These are phyloP conservation scores for Orchesella flavescens DNA, from an alignment of 2,888 invertebrate genomes.

Conservation along the genomic window DNA sequence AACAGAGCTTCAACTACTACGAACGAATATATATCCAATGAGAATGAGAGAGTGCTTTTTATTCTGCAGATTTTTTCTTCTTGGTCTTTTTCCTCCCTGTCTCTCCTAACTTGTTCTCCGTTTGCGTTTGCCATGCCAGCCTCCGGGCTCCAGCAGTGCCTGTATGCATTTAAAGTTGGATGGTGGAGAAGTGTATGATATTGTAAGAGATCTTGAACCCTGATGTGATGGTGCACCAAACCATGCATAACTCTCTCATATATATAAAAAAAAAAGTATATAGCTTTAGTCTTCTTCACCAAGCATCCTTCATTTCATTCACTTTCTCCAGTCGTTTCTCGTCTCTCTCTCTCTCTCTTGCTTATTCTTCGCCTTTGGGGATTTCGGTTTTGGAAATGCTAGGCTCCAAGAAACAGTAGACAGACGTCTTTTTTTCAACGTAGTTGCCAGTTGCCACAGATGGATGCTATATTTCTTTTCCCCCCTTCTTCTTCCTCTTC, in stretches of 20 bases:
- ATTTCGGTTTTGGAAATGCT: constrained; percentile 11
- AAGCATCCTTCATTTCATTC: constrained; percentile 42
- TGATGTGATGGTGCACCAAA: constrained; percentile 22
- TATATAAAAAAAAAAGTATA: no score
- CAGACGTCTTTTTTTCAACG: constrained; percentile 14
- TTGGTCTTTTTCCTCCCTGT: neutral
- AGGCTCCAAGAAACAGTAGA: neutral
- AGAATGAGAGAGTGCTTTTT: neutral
- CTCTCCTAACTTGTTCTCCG: neutral
- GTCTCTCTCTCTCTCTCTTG: no score
- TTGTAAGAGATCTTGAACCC: constrained; percentile 42
- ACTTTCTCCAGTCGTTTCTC: neutral
- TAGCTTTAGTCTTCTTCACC: neutral
- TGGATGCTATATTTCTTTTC: no score
- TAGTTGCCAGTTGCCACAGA: no score
- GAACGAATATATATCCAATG: neutral
- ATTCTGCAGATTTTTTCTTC: constrained; percentile 23
- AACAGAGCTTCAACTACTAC: no score
- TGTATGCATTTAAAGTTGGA: neutral
- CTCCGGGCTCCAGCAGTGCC: neutral
- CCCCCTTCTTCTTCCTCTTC: no score
- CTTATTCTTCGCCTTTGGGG: constrained; percentile 16
- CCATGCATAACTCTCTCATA: neutral
- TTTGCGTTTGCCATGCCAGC: neutral
- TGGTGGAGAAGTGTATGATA: neutral